A percentile compares a stretch with the other conserved stretches of the same genome.
phyloP scores from a whole-genome alignment of 2,113 vertebrate genomes.

The Odontophorus gujanensis region DNA sequence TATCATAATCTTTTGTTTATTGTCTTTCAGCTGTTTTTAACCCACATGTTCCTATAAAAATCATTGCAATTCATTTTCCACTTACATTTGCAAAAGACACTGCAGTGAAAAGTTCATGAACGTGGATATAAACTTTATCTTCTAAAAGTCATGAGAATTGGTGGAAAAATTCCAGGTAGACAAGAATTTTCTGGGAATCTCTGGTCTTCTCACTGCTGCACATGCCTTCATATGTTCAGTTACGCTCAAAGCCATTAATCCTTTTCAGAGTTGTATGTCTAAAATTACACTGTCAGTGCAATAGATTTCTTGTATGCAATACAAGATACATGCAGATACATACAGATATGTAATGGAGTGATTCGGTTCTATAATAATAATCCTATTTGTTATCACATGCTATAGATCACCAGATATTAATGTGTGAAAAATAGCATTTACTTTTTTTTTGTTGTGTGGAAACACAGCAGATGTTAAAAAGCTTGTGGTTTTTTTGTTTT shows the following conservation, averaged over 20 bases:
- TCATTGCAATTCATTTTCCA: constrained; percentile 31
- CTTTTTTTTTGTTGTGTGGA: neutral
- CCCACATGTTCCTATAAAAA: constrained; percentile 44
- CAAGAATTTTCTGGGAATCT: neutral
- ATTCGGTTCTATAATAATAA: neutral
- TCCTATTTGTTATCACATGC: neutral
- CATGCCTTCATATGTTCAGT: neutral
- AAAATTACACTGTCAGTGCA: neutral
- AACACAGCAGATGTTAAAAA: neutral
- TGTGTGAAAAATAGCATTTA: neutral
- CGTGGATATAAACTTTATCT: neutral
- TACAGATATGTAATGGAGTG: neutral
- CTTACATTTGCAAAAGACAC: neutral
- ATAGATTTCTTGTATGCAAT: neutral
- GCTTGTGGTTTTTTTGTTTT: no score
- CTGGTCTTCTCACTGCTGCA: neutral
- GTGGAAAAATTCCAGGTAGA: neutral
- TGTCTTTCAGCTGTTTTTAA: constrained; percentile 55
- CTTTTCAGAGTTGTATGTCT: neutral
- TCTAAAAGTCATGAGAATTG: neutral
- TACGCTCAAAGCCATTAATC: neutral
- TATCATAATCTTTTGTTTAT: constrained; percentile 65
- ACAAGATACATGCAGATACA: neutral
- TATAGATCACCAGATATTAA: neutral
- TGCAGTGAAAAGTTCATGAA: constrained; percentile 12